Percentiles rank a stretch among this genome's conserved stretches.
Evolutionary conservation across 2,888 invertebrate species (phyloP).

Genomic region (Leucoma salicis): DNA sequence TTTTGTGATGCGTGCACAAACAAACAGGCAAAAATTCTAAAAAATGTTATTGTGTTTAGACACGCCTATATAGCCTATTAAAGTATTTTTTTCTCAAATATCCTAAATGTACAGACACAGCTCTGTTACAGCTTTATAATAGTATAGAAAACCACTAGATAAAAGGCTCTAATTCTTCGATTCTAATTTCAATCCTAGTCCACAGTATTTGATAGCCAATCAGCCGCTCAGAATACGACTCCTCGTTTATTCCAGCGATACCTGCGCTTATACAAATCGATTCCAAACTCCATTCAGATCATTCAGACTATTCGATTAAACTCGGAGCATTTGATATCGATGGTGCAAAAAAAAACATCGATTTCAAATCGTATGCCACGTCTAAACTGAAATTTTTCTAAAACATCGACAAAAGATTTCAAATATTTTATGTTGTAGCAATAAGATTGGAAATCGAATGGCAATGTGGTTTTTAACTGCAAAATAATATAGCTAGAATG

Average conservation of each 20-base stretch:
- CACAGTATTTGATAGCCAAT: not conserved
- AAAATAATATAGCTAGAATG: not conserved
- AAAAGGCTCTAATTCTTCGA: too few species aligned
- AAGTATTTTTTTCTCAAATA: too few species aligned
- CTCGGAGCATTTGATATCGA: slow-evolving; percentile 25
- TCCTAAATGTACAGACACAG: too few species aligned
- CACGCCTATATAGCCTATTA: too few species aligned
- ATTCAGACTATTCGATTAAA: slow-evolving; percentile 35
- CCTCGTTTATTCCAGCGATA: not conserved
- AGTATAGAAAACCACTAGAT: too few species aligned
- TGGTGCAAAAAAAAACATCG: slow-evolving; percentile 28
- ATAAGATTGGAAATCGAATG: slow-evolving; percentile 1
- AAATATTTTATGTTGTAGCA: not conserved
- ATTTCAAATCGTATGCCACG: slow-evolving; percentile 30
- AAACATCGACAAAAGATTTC: not conserved
- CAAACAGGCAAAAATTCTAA: too few species aligned
- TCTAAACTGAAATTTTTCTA: slow-evolving; percentile 9
- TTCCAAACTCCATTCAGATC: slow-evolving; percentile 24
- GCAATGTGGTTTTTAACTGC: not conserved
- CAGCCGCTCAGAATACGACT: not conserved
- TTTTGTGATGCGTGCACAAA: too few species aligned
- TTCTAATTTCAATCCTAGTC: too few species aligned
- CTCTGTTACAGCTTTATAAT: too few species aligned
- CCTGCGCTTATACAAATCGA: slow-evolving; percentile 20
- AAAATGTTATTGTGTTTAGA: too few species aligned